A percentile compares a stretch with the other conserved stretches of the same genome.
phyloP scores from a whole-genome alignment of 2,888 invertebrate species.

The Cataglyphis livida region DNA sequence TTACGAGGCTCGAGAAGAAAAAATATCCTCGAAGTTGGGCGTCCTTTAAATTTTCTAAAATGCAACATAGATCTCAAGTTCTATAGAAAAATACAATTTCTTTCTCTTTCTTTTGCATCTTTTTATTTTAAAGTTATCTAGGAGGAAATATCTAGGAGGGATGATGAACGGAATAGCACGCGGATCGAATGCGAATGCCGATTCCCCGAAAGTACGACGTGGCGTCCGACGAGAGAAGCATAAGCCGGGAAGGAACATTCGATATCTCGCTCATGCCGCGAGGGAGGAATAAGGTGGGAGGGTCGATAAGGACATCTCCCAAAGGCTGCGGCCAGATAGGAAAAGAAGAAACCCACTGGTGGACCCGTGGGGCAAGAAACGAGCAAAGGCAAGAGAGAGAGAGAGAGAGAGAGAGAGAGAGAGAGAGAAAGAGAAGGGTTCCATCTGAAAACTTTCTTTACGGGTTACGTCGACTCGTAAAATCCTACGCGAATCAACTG shows the following conservation, averaged over 20 bases:
- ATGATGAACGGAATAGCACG: slow-evolving; percentile 9
- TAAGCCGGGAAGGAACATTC: slow-evolving; percentile 38
- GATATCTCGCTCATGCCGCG: slow-evolving; percentile 49
- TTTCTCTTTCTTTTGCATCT: background rate
- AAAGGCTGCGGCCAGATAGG: slow-evolving; percentile 54
- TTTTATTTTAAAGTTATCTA: background rate
- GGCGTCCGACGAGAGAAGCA: background rate
- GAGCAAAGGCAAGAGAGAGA: background rate
- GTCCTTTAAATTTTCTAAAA: background rate
- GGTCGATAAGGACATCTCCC: slow-evolving; percentile 56
- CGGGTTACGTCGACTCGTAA: slow-evolving; percentile 68
- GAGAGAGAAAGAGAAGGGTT: slow-evolving; percentile 26
- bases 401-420: background rate
- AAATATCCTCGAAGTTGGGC: too few relatives aligned
- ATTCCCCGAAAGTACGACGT: slow-evolving; percentile 28
- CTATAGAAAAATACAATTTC: background rate
- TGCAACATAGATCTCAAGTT: background rate
- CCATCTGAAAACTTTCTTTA: slow-evolving; percentile 73
- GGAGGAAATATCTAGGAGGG: background rate
- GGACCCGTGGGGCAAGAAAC: slow-evolving; percentile 21
- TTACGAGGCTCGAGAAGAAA: background rate
- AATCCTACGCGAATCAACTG: slow-evolving; percentile 67
- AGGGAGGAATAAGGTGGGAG: slow-evolving; percentile 10
- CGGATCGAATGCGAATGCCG: slow-evolving; percentile 48
- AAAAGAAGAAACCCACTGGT: slow-evolving; percentile 41